Evolutionary conservation across 2,797 vertebrate species (phyloP).

Genomic region (Rhabdophis nuchalis): DNA sequence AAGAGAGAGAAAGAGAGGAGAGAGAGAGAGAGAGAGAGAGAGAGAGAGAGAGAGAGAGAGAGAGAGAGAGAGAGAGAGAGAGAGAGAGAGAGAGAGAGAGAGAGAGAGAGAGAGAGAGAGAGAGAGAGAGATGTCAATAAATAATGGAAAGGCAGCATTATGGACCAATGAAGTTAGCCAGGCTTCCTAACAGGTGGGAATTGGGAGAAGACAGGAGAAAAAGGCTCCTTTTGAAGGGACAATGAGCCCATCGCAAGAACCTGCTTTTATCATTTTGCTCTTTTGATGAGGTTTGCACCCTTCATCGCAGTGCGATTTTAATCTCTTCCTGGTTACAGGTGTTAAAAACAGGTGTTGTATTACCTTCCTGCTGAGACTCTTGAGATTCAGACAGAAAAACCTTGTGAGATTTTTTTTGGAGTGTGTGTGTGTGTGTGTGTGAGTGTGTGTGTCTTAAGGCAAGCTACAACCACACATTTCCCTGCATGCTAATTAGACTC

Average conservation of each 20-base stretch:
- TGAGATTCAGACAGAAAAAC: slow-evolving; percentile 30
- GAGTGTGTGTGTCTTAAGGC: neutral
- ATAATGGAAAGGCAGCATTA: neutral
- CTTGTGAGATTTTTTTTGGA: neutral
- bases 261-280: slow-evolving; percentile 48
- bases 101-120: too few species aligned
- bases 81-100: too few species aligned
- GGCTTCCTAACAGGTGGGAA: neutral
- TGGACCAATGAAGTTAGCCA: neutral
- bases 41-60: too few species aligned
- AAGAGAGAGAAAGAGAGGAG: too few species aligned
- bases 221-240: neutral
- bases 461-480: slow-evolving; percentile 17
- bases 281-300: slow-evolving; percentile 48
- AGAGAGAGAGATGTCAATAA: neutral
- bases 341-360: slow-evolving; percentile 34
- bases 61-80: too few species aligned
- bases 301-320: slow-evolving; percentile 55
- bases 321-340: slow-evolving; percentile 37
- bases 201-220: neutral
- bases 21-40: too few species aligned
- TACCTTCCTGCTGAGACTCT: neutral
- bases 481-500: slow-evolving; percentile 1
- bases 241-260: slow-evolving; percentile 28
- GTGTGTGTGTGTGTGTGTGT: neutral